These are phyloP conservation scores for Liposcelis brunnea DNA, from an alignment of 2,888 invertebrate genomes.

Conservation along the genomic window DNA sequence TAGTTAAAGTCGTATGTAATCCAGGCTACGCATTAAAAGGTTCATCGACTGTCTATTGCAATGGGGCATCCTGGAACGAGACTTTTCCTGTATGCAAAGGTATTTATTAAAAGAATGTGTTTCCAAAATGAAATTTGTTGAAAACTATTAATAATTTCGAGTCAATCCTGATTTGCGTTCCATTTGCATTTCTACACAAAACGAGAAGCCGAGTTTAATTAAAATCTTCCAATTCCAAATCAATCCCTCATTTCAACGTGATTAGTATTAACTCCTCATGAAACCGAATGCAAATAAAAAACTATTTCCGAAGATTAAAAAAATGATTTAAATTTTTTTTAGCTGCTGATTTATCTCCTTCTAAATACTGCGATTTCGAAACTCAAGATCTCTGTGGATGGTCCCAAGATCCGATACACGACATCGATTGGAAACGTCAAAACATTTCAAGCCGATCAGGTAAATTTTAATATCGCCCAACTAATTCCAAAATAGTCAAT, in stretches of 20 bases:
- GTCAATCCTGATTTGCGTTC: conserved; percentile 24
- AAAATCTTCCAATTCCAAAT: conserved; percentile 8
- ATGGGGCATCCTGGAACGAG: conserved; percentile 52
- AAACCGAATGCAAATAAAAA: too few species aligned
- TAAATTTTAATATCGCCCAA: conserved; percentile 51
- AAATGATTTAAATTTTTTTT: too few species aligned
- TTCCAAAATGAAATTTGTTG: conserved; percentile 1
- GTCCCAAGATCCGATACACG: conserved; percentile 48
- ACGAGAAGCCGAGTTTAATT: neutral
- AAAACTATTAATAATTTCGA: conserved; percentile 12
- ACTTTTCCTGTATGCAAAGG: conserved; percentile 46
- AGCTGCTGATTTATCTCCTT: conserved; percentile 26
- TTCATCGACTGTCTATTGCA: conserved; percentile 44
- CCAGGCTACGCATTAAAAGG: conserved; percentile 44
- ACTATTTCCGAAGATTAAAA: too few species aligned
- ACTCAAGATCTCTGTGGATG: conserved; percentile 54
- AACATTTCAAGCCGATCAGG: conserved; percentile 45
- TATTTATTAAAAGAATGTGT: conserved; percentile 24
- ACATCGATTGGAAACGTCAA: conserved; percentile 56
- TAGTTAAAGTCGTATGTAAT: conserved; percentile 46
- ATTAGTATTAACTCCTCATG: too few species aligned
- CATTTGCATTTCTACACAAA: neutral
- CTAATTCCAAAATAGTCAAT: conserved; percentile 21
- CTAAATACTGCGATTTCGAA: conserved; percentile 49
- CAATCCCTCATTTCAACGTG: too few species aligned